Conservation (phyloP, 2,113 vertebrate genomes). For the Scomber colias region DNA sequence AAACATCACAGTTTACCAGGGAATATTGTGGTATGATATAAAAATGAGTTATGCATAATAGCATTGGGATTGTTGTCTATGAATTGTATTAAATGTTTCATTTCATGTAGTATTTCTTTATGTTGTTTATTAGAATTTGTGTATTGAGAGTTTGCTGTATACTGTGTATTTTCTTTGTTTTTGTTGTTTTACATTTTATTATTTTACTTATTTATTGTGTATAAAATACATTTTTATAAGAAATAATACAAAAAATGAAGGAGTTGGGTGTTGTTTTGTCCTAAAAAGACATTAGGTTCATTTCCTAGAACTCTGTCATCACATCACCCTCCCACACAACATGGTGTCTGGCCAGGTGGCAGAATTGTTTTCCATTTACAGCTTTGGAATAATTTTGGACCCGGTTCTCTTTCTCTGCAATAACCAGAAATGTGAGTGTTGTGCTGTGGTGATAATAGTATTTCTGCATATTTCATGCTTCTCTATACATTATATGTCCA, state of each 20-base stretch:
- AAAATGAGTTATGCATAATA: no score
- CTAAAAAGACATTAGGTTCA: slow-evolving; percentile 35
- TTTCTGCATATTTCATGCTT: slow-evolving; percentile 1
- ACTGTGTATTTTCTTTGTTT: no score
- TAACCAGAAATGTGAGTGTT: slow-evolving; percentile 11
- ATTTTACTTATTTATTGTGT: no score
- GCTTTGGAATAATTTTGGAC: slow-evolving; percentile 36
- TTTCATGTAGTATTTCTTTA: no score
- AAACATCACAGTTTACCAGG: neutral
- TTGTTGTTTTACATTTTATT: no score
- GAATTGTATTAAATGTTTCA: no score
- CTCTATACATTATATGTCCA: neutral
- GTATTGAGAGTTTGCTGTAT: no score
- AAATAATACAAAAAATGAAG: neutral
- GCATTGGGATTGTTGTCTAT: neutral
- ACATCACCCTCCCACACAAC: slow-evolving; percentile 46
- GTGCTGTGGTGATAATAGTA: slow-evolving; percentile 3
- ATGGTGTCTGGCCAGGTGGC: slow-evolving; percentile 48
- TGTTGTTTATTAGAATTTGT: no score
- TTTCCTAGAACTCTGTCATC: slow-evolving; percentile 44
- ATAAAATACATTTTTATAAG: no score
- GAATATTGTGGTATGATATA: neutral
- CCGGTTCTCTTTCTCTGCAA: slow-evolving; percentile 11
- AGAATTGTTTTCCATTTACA: slow-evolving; percentile 20
- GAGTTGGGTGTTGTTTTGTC: slow-evolving; percentile 11